Percentiles rank a stretch among this genome's conserved stretches.
phyloP scores from a whole-genome alignment of 2,113 vertebrate genomes.

The Chionomys nivalis region DNA sequence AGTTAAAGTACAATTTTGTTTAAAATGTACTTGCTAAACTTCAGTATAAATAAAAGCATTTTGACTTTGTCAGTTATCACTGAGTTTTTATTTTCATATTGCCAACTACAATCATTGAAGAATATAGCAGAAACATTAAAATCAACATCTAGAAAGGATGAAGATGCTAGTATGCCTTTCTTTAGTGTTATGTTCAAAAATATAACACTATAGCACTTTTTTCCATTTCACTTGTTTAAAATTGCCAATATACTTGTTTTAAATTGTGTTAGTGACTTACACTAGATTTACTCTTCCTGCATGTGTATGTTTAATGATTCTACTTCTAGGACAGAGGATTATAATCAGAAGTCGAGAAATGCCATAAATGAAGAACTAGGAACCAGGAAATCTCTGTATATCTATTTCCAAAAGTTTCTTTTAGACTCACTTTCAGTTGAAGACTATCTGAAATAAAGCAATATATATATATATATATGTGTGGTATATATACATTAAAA shows the following conservation, averaged over 20 bases:
- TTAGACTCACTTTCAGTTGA: not conserved
- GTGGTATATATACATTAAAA: not conserved
- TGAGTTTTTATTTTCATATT: slow-evolving; percentile 74
- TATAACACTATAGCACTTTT: not conserved
- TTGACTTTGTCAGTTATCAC: slow-evolving; percentile 88
- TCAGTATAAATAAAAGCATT: slow-evolving; percentile 91
- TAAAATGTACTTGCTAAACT: slow-evolving; percentile 92
- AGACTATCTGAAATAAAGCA: not conserved
- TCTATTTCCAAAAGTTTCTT: not conserved
- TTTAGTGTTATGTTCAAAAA: not conserved
- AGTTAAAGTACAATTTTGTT: slow-evolving; percentile 91
- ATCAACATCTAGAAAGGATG: slow-evolving; percentile 2
- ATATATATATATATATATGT: not conserved
- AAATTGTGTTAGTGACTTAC: not conserved
- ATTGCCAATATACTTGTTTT: not conserved
- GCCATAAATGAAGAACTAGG: not conserved
- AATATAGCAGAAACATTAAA: not conserved
- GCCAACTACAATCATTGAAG: not conserved
- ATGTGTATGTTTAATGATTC: not conserved
- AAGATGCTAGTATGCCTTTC: slow-evolving; percentile 30
- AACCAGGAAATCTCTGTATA: not conserved
- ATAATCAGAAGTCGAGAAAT: not conserved
- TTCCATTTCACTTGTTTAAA: slow-evolving; percentile 12
- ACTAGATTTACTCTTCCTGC: not conserved
- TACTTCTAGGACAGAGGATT: not conserved